A percentile compares a stretch with the other conserved stretches of the same genome.
Conservation (phyloP, 1,140 invertebrate genomes). For the Papilio helenus region DNA sequence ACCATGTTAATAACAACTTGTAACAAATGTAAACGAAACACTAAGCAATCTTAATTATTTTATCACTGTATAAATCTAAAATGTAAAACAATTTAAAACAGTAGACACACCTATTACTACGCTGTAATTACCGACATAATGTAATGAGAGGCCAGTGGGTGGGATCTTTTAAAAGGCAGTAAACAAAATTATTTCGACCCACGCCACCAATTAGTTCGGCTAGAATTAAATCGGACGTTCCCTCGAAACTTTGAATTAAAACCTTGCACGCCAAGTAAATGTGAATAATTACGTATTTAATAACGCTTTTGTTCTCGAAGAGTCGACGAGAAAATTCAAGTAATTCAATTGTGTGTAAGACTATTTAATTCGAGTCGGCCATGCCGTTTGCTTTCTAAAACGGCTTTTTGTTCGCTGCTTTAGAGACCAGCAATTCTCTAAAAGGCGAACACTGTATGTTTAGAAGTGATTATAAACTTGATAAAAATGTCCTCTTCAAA, state of each 20-base stretch:
- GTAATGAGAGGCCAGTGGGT: conserved; percentile 70
- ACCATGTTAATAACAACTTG: not conserved
- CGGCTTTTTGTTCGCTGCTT: conserved; percentile 43
- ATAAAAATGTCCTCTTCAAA: too few relatives aligned
- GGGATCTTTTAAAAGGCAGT: conserved; percentile 78
- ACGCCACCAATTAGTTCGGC: conserved; percentile 79
- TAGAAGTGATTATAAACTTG: not conserved
- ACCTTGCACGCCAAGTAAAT: conserved; percentile 78
- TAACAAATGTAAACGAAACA: not conserved
- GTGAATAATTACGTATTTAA: conserved; percentile 83
- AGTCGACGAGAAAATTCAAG: conserved; percentile 78
- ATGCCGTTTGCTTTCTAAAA: conserved; percentile 70
- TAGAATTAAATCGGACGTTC: conserved; percentile 78
- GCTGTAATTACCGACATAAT: conserved; percentile 46
- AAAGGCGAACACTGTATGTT: not conserved
- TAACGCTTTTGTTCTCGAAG: conserved; percentile 80
- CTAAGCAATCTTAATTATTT: conserved; percentile 23
- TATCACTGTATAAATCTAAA: conserved; percentile 3
- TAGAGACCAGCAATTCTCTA: conserved; percentile 20
- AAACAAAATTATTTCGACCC: conserved; percentile 80
- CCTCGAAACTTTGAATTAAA: conserved; percentile 76
- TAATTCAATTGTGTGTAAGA: conserved; percentile 82
- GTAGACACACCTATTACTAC: conserved; percentile 35
- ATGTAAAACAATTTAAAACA: conserved; percentile 33
- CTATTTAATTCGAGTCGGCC: conserved; percentile 74